Base-by-base conservation (phyloP, 2,113 vertebrate genomes). In the Capreolus pygargus region DNA sequence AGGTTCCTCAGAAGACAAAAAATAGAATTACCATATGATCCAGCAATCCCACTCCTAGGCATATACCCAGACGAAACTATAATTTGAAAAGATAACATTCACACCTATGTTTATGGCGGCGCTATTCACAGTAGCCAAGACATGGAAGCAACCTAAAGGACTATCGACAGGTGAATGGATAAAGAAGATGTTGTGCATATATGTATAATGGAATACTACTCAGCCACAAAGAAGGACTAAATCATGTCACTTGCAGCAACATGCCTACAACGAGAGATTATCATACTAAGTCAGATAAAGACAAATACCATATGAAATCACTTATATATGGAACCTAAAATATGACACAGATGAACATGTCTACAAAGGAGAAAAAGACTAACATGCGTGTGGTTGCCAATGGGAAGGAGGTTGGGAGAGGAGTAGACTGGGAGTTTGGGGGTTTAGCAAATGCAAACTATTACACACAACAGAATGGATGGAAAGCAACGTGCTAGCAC, bases 131-230 rank as follows among this genome's bases (percentile, higher is more conserved):
- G 15, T 17, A 78, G 43, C 27, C 76, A 47, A 78, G 43, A 78
- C 43, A 30, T 30, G 76, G 43, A 47, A 28, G 9, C 27, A 30
- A 47, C 43, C 23, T 43, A 14, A 43, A 76, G 23, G 57, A 27
- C 43, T 43, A 79, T 17, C 0, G 0, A 47, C 15, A 9, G 27
- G 15, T 79, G 8, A 10, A 8, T 47, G 27, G 76, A 79, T 19
- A 79, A 47, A 79, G 39, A 76, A 76, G 8, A 30, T 16, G 27
- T 5, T 4, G 43, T 9, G 5, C 43, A 3, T 30, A 79, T 6
- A 5, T 39, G 10, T 47, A 47, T 17, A 17, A 30, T 79, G 27
- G 27, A 47, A 79, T 79, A 30, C 8, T 50, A 47, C 78, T 50
- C 27, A 50, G 9, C 78, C 78, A 33, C 9, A 33, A 33, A 50